Conservation (phyloP, 2,797 vertebrate genomes). For the Odontamblyopus lacepedii region DNA sequence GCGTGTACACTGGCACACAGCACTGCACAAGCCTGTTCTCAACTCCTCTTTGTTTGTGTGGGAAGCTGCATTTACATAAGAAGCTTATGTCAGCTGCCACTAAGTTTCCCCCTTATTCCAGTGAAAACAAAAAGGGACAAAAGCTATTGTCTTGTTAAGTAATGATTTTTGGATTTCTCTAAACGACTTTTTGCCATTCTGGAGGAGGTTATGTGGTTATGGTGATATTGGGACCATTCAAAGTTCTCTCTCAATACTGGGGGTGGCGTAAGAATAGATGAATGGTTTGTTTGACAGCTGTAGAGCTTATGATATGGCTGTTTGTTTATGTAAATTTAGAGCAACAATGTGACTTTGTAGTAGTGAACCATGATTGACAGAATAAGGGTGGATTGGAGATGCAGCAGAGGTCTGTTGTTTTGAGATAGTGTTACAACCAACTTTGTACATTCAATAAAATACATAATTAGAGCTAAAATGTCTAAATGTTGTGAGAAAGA, state of each 20-base stretch:
- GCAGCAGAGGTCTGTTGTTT: constrained; percentile 50
- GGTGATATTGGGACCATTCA: constrained; percentile 36
- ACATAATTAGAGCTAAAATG: constrained; percentile 9
- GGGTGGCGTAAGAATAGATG: constrained; percentile 50
- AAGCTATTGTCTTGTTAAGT: constrained; percentile 83
- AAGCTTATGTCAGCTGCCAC: constrained; percentile 80
- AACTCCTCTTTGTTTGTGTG: constrained; percentile 82
- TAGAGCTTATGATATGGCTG: constrained; percentile 58
- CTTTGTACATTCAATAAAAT: constrained; percentile 20
- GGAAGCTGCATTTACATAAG: constrained; percentile 84
- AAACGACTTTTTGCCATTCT: constrained; percentile 63
- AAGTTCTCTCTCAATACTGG: constrained; percentile 27
- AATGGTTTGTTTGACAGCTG: constrained; percentile 55
- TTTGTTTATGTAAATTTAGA: constrained; percentile 70
- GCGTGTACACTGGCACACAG: constrained; percentile 20
- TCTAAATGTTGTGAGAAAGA: not conserved
- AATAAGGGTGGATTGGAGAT: constrained; percentile 41
- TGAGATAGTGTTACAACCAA: constrained; percentile 15
- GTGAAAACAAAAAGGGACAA: constrained; percentile 78
- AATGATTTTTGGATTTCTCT: constrained; percentile 79
- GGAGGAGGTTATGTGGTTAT: constrained; percentile 46
- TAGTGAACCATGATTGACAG: constrained; percentile 70
- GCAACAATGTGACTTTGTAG: constrained; percentile 67
- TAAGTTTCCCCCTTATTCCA: constrained; percentile 66
- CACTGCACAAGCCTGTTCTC: constrained; percentile 69